phyloP scores from a whole-genome alignment of 2,888 invertebrate species.

The Seira sanloemensis region DNA sequence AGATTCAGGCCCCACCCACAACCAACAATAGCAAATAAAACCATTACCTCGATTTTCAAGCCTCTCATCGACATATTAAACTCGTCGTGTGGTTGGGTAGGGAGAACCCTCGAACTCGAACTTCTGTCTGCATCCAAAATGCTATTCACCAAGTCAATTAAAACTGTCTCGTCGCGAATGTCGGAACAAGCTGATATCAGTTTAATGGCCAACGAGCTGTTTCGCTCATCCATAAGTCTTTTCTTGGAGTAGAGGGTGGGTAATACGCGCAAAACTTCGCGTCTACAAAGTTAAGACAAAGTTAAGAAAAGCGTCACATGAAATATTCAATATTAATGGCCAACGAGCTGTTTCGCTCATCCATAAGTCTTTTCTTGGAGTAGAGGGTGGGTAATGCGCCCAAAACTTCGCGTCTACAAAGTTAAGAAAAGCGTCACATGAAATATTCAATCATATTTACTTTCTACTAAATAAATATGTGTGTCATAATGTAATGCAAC shows the following conservation, averaged over 20 bases:
- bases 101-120: too few relatives aligned
- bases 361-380: constrained; percentile 35
- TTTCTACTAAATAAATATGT: too few relatives aligned
- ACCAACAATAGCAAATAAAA: too few relatives aligned
- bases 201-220: constrained; percentile 17
- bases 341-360: constrained; percentile 18
- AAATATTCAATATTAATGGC: neutral
- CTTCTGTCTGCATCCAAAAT: constrained; percentile 32
- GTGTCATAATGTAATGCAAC: neutral
- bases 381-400: constrained; percentile 32
- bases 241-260: constrained; percentile 28
- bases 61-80: neutral
- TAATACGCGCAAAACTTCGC: constrained; percentile 29
- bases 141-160: constrained; percentile 40
- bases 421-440: neutral
- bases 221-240: constrained; percentile 37
- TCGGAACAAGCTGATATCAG: constrained; percentile 28
- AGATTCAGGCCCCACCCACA: too few relatives aligned
- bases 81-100: too few relatives aligned
- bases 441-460: neutral
- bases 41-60: constrained; percentile 32
- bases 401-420: constrained; percentile 28
- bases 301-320: neutral
- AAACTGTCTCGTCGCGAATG: constrained; percentile 18
- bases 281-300: neutral